Evolutionary conservation across 2,113 vertebrate genomes (phyloP), one percentile per base, ranked within the genome.

Genomic region (Vimba vimba): DNA sequence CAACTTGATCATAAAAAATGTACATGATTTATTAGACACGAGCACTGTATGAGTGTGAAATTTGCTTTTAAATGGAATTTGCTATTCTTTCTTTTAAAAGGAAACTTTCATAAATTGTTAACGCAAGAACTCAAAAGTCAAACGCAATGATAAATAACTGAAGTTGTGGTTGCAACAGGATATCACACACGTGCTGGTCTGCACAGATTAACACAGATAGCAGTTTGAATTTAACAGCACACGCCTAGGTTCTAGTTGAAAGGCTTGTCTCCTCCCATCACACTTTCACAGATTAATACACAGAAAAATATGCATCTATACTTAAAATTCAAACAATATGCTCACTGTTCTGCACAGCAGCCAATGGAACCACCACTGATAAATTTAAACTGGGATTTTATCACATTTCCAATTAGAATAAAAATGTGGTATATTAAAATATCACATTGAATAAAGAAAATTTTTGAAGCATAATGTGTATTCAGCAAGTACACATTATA

Each of bases 161-260:
- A 86, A 74, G 75, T 43, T 66, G 75, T 12, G 39, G 75, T 80
- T 76, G 25, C 43, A 45, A 78, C 80, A n/a, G 59, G 60, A 73
- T 64, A 82, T 19, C 80, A 57, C 86, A 77, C 64, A 83, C 59
- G 66, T 55, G 83, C 33, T 52, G 86, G 74, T 82, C 62, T 73
- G 81, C 83, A 88, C 68, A 81, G 87, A 81, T 87, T 87, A 86
- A 73, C 84, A 85, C 87, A 87, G 80, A 88, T 85, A 71, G 74
- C 83, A 30, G 66, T 83, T 68, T 60, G 13, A 23, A 33, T 23
- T 68, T 19, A 82, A 86, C 68, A 79, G 82, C 77, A 79, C 55
- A 74, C 10, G 1, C 9, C 17, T 57, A 57, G 33, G 55, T 83
- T 68, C 7, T 25, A 8, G 23, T 64, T 36, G 60, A 76, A 55